Percentiles rank a stretch among this genome's conserved stretches.
These are phyloP conservation scores for Trachelus stipa DNA, from an alignment of 2,888 invertebrate genomes.

Conservation along the genomic window DNA sequence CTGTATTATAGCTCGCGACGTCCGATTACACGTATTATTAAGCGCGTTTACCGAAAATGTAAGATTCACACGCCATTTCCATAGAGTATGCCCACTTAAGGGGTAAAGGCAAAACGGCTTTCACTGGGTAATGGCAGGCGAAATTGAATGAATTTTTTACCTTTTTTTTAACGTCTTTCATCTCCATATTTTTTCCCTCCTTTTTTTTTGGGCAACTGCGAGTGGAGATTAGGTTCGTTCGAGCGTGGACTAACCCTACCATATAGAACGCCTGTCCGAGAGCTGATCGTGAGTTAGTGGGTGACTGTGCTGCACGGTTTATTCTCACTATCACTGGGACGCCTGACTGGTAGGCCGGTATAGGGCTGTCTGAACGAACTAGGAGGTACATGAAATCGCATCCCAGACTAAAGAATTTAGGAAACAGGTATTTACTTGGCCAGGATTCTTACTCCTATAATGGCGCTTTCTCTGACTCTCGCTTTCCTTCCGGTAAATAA, in stretches of 20 bases:
- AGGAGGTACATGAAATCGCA: not conserved
- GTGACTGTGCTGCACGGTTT: not conserved
- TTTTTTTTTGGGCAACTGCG: not conserved
- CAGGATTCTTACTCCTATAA: not conserved
- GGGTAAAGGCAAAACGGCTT: conserved; percentile 12
- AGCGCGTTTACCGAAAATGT: conserved; percentile 22
- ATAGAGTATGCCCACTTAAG: conserved; percentile 12
- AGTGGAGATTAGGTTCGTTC: conserved; percentile 4
- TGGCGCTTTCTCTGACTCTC: not conserved
- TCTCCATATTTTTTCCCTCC: not conserved
- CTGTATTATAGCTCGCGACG: not conserved
- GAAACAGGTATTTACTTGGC: not conserved
- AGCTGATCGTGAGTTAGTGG: not conserved
- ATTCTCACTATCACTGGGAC: not conserved
- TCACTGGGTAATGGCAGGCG: conserved; percentile 20
- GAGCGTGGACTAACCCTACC: not conserved
- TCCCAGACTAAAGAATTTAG: not conserved
- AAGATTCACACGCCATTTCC: conserved; percentile 23
- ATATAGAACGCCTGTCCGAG: not conserved
- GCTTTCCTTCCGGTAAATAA: not conserved
- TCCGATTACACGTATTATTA: conserved; percentile 26
- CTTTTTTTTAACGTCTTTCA: not conserved
- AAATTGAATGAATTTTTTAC: conserved; percentile 26
- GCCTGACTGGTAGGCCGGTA: not conserved
- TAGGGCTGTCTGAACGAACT: not conserved